Conservation (phyloP, 2,113 vertebrate genomes). For the Garra rufa region DNA sequence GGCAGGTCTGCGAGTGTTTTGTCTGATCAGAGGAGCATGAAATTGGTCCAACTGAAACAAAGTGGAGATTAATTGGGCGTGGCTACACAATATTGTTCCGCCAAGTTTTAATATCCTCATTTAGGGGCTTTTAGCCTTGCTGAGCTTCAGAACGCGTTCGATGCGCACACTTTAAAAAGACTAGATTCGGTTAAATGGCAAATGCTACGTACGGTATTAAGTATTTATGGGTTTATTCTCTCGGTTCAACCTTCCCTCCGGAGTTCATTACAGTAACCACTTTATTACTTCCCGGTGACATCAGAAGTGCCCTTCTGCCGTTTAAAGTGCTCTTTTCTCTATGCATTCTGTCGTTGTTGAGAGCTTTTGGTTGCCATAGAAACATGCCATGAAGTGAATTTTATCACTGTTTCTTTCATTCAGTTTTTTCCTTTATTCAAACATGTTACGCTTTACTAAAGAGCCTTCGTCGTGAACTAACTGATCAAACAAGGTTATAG, state of each 20-base stretch:
- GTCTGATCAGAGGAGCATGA: slow-evolving; percentile 70
- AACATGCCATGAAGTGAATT: slow-evolving; percentile 60
- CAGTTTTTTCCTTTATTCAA: background rate
- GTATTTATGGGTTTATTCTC: slow-evolving; percentile 23
- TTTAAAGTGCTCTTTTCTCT: slow-evolving; percentile 45
- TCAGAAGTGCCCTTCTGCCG: slow-evolving; percentile 57
- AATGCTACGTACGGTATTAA: background rate
- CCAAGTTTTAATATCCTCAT: slow-evolving; percentile 61
- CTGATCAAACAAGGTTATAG: slow-evolving; percentile 4
- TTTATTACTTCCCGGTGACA: slow-evolving; percentile 48
- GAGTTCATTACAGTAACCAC: slow-evolving; percentile 38
- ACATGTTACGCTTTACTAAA: slow-evolving; percentile 26
- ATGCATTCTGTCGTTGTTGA: slow-evolving; percentile 27
- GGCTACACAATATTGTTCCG: slow-evolving; percentile 62
- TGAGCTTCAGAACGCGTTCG: slow-evolving; percentile 26
- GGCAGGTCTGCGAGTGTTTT: slow-evolving; percentile 57
- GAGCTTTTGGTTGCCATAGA: slow-evolving; percentile 51
- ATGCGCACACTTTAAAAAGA: slow-evolving; percentile 17
- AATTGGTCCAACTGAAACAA: slow-evolving; percentile 70
- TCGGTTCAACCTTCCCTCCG: slow-evolving; percentile 25
- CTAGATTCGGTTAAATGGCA: slow-evolving; percentile 10
- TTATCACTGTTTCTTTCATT: slow-evolving; percentile 39
- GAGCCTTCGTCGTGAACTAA: background rate
- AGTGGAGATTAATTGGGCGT: slow-evolving; percentile 67
- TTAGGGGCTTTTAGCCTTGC: slow-evolving; percentile 57